A percentile compares a stretch with the other conserved stretches of the same genome.
phyloP scores from a whole-genome alignment of 2,888 invertebrate species.

The Sinohyriopsis cumingii region DNA sequence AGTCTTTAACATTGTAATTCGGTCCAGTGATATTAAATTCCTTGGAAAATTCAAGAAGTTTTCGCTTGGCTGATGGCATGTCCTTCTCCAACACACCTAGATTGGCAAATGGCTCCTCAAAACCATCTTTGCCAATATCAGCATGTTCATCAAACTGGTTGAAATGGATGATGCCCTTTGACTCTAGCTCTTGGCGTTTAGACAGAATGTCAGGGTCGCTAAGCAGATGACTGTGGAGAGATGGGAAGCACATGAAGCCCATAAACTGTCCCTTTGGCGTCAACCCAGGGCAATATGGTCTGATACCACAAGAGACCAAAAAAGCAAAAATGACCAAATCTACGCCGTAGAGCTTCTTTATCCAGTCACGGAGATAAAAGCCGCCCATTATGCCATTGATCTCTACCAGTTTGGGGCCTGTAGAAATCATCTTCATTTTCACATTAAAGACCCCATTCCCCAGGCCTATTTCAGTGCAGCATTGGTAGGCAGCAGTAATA shows the following conservation, averaged over 20 bases:
- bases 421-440: conserved; percentile 48
- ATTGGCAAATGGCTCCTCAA: conserved; percentile 33
- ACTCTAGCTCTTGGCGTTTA: conserved; percentile 6
- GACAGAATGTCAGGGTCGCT: neutral
- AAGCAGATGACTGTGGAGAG: conserved; percentile 26
- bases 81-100: conserved; percentile 15
- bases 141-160: conserved; percentile 11
- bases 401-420: conserved; percentile 51
- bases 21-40: conserved; percentile 5
- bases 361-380: conserved; percentile 48
- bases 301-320: conserved; percentile 31
- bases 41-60: conserved; percentile 18
- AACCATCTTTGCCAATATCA: conserved; percentile 1
- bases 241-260: conserved; percentile 43
- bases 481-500: conserved; percentile 41
- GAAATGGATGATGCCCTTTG: conserved; percentile 13
- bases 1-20: neutral
- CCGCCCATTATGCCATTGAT: conserved; percentile 56
- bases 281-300: conserved; percentile 26
- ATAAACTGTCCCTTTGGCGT: conserved; percentile 23
- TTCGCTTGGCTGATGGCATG: conserved; percentile 5
- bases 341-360: conserved; percentile 33
- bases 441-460: conserved; percentile 47
- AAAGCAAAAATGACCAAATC: conserved; percentile 27
- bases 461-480: conserved; percentile 45